Base-by-base conservation (phyloP, 2,113 vertebrate species). In the Elephas maximus region DNA sequence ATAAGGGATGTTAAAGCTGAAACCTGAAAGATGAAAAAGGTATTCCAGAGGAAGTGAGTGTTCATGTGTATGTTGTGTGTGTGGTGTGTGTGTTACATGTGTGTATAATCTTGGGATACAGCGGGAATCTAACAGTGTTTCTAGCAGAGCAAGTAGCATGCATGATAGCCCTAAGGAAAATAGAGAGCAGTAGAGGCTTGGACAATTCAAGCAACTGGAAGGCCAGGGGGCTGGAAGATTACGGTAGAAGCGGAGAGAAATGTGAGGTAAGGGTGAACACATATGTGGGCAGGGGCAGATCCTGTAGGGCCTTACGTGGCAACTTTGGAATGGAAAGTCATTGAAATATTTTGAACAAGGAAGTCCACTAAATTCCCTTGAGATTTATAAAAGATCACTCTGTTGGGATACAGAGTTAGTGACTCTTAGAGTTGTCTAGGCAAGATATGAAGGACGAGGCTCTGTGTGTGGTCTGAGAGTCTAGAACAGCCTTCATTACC, bases 1-100 rank as follows among this genome's bases (percentile, higher is more conserved):
- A 44, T 86, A 63, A 82, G 85, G 7, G 24, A 41, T 44, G 45
- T 65, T 65, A 57, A 44, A 90, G 69, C 41, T 96, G 65, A 93
- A 93, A 69, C 28, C 11, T 69, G 28, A 76, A 89, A 45, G 33
- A 74, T 44, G 23, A 60, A 37, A 87, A 51, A 51, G 82, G n/a
- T 82, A 67, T 90, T 48, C 6, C 2, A 15, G 44, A 48, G 81
- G 17, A 84, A 37, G 11, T 76, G 30, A 23, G 11, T 33, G 12
- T 88, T 2, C 60, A 8, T 77, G 1, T 51, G 5, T 48, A 48
- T 57, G 33, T 37, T 45, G 1, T 57, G 9, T 48, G 57, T 81
- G 4, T 90, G 51, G 67, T n/a, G 53, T 57, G 9, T 51, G 14
- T 69, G 1, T 76, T n/a, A 8, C 37, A 7, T 62, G 8, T 33